Evolutionary conservation across 1,140 invertebrate species (phyloP).

Genomic region (Branchinecta lindahli): DNA sequence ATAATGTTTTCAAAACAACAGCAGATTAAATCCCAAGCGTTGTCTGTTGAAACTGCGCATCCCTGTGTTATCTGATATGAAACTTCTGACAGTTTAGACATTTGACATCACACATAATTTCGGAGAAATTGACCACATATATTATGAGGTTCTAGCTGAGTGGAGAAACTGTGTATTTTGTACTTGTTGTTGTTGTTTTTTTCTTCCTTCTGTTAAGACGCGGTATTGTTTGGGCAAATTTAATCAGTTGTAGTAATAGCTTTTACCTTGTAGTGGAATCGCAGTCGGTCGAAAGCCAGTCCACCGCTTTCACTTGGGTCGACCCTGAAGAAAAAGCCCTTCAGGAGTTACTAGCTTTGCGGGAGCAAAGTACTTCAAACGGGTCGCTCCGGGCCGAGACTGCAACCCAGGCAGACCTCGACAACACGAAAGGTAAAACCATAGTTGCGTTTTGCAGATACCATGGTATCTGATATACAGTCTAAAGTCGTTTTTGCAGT

Average conservation of each 20-base stretch:
- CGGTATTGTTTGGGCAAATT: neutral
- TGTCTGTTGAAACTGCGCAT: no score
- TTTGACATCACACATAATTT: no score
- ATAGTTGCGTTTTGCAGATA: no score
- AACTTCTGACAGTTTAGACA: no score
- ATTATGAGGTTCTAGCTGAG: no score
- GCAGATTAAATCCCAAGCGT: no score
- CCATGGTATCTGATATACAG: no score
- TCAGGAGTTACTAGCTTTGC: neutral
- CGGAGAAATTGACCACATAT: no score
- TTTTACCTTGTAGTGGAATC: neutral
- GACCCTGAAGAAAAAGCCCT: conserved; percentile 11
- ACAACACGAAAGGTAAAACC: no score
- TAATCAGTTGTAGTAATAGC: neutral
- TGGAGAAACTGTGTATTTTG: neutral
- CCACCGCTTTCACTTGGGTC: conserved; percentile 10
- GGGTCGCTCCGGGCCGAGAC: neutral
- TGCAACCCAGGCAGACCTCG: neutral
- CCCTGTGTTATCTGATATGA: no score
- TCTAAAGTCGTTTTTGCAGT: no score
- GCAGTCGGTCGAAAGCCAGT: conserved; percentile 2
- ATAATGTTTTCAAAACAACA: no score
- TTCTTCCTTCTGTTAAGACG: neutral
- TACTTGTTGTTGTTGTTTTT: neutral
- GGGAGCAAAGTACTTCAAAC: neutral